Evolutionary conservation across 1,140 invertebrate species (phyloP).

Genomic region (Papilio machaon): DNA sequence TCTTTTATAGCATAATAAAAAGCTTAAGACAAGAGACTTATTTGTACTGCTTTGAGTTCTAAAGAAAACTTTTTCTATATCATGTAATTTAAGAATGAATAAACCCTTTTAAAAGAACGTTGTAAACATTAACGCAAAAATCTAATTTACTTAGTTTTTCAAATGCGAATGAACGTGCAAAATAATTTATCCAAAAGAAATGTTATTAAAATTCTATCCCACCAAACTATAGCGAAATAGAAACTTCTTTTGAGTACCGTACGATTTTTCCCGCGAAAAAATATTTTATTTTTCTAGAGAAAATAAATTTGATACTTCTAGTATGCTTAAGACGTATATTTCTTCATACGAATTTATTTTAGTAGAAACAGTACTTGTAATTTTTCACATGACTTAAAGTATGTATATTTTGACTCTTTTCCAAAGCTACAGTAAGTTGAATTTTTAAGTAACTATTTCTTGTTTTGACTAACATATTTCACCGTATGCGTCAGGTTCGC

Average conservation of each 20-base stretch:
- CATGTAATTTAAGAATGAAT: too few relatives aligned
- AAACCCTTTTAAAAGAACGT: neutral
- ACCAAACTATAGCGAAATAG: constrained; percentile 17
- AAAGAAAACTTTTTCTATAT: too few relatives aligned
- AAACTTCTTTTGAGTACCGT: constrained; percentile 19
- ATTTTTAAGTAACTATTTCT: too few relatives aligned
- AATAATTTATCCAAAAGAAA: neutral
- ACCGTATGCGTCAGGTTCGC: too few relatives aligned
- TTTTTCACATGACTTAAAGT: neutral
- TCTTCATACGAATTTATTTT: neutral
- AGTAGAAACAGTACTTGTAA: neutral
- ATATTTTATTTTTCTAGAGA: constrained; percentile 9
- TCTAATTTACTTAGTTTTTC: neutral
- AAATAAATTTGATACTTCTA: neutral
- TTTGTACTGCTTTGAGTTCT: too few relatives aligned
- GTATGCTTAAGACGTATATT: neutral
- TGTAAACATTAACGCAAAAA: neutral
- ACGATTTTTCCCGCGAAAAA: neutral
- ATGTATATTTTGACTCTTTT: neutral
- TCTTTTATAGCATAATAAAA: too few relatives aligned
- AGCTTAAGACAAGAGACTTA: too few relatives aligned
- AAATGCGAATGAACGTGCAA: neutral
- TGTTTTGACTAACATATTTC: too few relatives aligned
- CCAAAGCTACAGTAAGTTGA: neutral
- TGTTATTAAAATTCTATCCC: constrained; percentile 13